Base-by-base conservation (phyloP, 2,888 invertebrate species). In the Watsonalla binaria region DNA sequence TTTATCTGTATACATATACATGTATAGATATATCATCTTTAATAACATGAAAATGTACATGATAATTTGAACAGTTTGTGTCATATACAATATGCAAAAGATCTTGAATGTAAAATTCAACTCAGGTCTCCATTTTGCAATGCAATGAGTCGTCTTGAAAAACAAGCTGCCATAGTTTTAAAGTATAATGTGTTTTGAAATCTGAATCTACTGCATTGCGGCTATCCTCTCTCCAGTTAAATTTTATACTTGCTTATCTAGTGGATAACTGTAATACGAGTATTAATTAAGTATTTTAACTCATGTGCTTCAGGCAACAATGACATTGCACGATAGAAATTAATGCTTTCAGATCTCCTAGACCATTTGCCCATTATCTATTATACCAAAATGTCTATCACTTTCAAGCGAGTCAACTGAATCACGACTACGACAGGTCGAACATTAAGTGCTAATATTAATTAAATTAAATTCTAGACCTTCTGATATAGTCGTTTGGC, bases 401-500 rank as follows among this genome's bases (percentile, higher is more conserved):
- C 15, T 34, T 15, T 9, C 37, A 1, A 14, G 37, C 39, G 37
- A 49, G 49, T 49, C 39, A 49, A 8, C 49, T 14, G 37, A 9
- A 45, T 47, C 45, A 47, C 13, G 51, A 48, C n/a, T 39, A 34
- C 35, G 24, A 35, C 46, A 11, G 15, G 15, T 24, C 42, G 35
- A 51, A 13, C 33, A 51, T 51, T 13, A 39, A 54, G 47, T 46
- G 48, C 35, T 11, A 45, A 48, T 54, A 54, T 47, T 37, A 45
- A 45, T 46, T 13, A 33, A 11, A 54, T 51, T 54, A 45, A 48
- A 54, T 45, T 51, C 15, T 47, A 50, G 48, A 54, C 61, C 57
- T 62, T 69, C 60, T 54, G 52, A 53, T 55, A 37, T 52, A 51
- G 58, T 53, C 47, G 59, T 60, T 63, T 56, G 52, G 54, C 47